phyloP scores from a whole-genome alignment of 2,113 vertebrate species.

The Nesogale talazaci region DNA sequence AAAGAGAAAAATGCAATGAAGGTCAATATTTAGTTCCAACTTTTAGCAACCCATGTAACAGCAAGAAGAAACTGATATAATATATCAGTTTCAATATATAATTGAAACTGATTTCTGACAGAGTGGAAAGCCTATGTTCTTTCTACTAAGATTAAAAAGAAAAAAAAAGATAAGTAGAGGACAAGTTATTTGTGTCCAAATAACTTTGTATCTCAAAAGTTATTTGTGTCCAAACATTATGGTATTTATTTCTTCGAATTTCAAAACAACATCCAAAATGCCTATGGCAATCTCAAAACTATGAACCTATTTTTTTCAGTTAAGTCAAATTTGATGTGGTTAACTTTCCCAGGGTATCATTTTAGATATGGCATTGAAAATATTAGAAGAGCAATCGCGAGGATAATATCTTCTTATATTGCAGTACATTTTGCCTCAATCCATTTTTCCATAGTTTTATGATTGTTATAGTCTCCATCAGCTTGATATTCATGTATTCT shows the following conservation, averaged over 20 bases:
- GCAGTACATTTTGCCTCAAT: constrained; percentile 2
- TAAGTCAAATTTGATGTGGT: not conserved
- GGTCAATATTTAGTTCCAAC: rapidly evolving
- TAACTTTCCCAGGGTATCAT: not conserved
- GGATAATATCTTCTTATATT: not conserved
- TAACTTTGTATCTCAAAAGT: not conserved
- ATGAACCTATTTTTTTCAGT: not conserved
- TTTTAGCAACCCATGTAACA: no score
- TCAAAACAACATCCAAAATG: not conserved
- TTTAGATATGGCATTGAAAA: not conserved
- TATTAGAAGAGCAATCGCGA: not conserved
- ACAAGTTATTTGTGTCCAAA: no score
- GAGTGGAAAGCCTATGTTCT: no score
- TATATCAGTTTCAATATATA: no score
- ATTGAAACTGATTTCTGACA: no score
- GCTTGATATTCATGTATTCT: constrained; percentile 18
- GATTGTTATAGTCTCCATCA: constrained; percentile 66
- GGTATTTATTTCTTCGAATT: not conserved
- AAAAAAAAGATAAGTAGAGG: no score
- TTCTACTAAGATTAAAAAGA: no score
- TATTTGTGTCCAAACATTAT: not conserved
- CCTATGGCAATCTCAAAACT: not conserved
- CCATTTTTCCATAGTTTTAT: constrained; percentile 45
- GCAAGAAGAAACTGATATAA: no score
- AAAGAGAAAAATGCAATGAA: not conserved